Percentiles rank a stretch among this genome's conserved stretches.
phyloP scores from a whole-genome alignment of 2,888 invertebrate genomes.

The Hirtodrosophila alboralis region DNA sequence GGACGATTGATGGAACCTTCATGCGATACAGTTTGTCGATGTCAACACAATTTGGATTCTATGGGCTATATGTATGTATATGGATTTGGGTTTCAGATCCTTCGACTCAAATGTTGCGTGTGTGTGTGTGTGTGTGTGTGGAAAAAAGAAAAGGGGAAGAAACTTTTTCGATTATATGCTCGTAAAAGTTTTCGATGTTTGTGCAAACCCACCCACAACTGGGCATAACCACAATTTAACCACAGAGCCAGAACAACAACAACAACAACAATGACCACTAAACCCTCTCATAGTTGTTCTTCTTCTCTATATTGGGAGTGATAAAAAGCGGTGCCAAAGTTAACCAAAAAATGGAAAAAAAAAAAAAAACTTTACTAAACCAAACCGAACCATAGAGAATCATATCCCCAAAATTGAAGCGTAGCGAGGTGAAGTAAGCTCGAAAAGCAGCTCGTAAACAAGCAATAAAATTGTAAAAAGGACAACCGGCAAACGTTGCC shows the following conservation, averaged over 20 bases:
- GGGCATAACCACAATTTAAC: conserved; percentile 67
- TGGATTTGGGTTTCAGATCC: background rate
- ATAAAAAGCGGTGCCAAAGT: conserved; percentile 53
- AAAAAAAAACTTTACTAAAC: no score
- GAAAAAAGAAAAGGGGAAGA: conserved; percentile 27
- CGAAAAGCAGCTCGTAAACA: conserved; percentile 77
- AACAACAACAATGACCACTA: conserved; percentile 25
- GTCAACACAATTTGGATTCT: conserved; percentile 29
- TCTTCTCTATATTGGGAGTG: conserved; percentile 47
- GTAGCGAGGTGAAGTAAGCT: conserved; percentile 47
- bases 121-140: background rate
- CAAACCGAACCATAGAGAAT: conserved; percentile 12
- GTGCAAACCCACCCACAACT: conserved; percentile 45
- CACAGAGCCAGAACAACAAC: conserved; percentile 56
- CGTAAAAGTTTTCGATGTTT: conserved; percentile 77
- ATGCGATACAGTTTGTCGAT: conserved; percentile 18
- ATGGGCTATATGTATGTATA: background rate
- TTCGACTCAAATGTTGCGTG: background rate
- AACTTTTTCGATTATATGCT: conserved; percentile 80
- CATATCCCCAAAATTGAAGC: conserved; percentile 4
- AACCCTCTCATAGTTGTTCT: conserved; percentile 33
- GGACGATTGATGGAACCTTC: conserved; percentile 27
- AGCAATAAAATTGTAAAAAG: conserved; percentile 79
- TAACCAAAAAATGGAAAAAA: no score
- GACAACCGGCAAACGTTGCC: conserved; percentile 69